These are phyloP conservation scores for Danio rerio DNA, from an alignment of 2,113 vertebrate species.

Conservation along the genomic window DNA sequence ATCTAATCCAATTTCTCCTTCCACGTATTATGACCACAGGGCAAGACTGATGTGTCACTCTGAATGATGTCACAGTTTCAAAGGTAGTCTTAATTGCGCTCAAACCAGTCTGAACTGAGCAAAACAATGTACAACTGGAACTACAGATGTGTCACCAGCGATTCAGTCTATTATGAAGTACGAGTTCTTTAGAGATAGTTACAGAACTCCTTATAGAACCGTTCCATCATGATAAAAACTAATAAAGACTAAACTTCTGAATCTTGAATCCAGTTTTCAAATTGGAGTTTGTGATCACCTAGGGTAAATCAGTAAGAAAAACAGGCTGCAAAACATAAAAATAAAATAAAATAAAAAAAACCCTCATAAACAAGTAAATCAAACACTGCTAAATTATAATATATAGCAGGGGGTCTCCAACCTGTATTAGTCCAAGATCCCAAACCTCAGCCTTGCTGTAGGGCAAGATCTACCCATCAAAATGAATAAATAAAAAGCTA, in stretches of 20 bases:
- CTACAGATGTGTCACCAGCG: not conserved
- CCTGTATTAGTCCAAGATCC: too few relatives aligned
- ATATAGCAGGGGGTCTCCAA: too few relatives aligned
- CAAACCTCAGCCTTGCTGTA: too few relatives aligned
- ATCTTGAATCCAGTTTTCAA: not conserved
- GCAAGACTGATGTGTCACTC: not conserved
- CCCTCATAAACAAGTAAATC: too few relatives aligned
- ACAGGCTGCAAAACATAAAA: too few relatives aligned
- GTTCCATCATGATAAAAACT: not conserved
- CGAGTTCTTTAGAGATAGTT: not conserved
- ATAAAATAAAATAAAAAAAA: too few relatives aligned
- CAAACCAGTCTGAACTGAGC: not conserved
- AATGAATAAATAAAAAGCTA: too few relatives aligned
- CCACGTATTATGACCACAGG: too few relatives aligned
- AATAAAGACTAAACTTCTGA: not conserved
- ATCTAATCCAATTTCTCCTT: too few relatives aligned
- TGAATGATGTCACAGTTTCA: not conserved
- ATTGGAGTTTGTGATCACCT: not conserved
- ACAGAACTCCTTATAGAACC: not conserved
- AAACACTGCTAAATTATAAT: too few relatives aligned
- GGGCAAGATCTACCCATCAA: too few relatives aligned
- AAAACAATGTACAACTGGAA: not conserved
- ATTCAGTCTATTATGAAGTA: not conserved
- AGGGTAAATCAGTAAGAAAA: too few relatives aligned
- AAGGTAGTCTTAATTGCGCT: slow-evolving; percentile 2